Evolutionary conservation across 2,113 vertebrate genomes (phyloP).

Genomic region (Muscicapa adusta): DNA sequence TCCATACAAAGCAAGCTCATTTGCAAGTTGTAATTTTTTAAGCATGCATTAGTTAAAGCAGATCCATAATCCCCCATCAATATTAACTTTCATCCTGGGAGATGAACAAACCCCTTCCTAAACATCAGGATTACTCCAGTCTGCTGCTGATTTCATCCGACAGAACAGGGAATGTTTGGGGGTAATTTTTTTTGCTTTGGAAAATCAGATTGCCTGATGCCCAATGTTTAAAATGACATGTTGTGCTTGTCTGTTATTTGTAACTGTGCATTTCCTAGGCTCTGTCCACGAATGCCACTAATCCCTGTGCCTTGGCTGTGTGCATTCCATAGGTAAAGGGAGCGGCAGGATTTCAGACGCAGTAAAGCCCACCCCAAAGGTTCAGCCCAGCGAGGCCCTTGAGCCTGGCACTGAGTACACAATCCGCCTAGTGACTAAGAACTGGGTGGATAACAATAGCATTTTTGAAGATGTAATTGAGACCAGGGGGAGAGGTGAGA

Average conservation of each 20-base stretch:
- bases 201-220: background rate
- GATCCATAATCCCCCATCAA: slow-evolving; percentile 42
- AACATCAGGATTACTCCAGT: slow-evolving; percentile 17
- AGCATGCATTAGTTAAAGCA: background rate
- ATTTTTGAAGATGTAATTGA: slow-evolving; percentile 93
- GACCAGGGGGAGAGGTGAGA: slow-evolving; percentile 90
- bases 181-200: background rate
- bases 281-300: background rate
- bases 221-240: background rate
- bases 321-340: slow-evolving; percentile 83
- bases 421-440: slow-evolving; percentile 87
- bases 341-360: slow-evolving; percentile 82
- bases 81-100: background rate
- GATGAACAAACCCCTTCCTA: background rate
- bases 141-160: background rate
- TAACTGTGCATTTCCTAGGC: slow-evolving; percentile 25
- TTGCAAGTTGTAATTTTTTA: slow-evolving; percentile 43
- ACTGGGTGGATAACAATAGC: slow-evolving; percentile 86
- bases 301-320: slow-evolving; percentile 67
- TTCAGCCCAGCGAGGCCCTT: slow-evolving; percentile 81
- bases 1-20: background rate
- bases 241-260: background rate
- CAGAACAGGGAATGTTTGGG: background rate
- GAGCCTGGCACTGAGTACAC: slow-evolving; percentile 84
- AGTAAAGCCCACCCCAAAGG: slow-evolving; percentile 82